phyloP scores from a whole-genome alignment of 2,113 vertebrate species.

The Centropus unirufus region DNA sequence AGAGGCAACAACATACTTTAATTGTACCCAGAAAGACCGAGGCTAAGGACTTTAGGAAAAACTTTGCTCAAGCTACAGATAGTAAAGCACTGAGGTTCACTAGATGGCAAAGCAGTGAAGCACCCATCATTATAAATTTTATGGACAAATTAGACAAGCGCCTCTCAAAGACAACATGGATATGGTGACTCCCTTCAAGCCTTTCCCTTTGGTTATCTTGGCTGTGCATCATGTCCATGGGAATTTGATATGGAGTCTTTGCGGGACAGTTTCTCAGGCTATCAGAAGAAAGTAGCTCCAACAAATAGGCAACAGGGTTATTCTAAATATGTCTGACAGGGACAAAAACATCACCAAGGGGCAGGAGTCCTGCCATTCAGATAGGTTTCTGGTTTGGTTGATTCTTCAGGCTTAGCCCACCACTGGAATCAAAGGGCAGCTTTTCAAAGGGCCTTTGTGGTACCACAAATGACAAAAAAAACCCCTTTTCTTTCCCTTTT shows the following conservation, averaged over 20 bases:
- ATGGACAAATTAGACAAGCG: fast-evolving
- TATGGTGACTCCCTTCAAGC: background rate
- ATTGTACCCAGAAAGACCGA: background rate
- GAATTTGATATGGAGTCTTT: background rate
- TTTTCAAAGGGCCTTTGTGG: background rate
- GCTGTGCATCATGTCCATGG: background rate
- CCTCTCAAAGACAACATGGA: background rate
- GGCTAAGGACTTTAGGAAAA: background rate
- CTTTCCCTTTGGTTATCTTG: background rate
- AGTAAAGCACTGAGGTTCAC: background rate
- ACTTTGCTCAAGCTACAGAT: background rate
- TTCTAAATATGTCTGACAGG: background rate
- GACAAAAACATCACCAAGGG: background rate
- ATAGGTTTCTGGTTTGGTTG: background rate
- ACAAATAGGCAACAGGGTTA: background rate
- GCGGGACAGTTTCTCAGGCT: background rate
- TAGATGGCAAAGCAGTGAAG: background rate
- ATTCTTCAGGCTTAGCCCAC: background rate
- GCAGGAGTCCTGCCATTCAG: background rate
- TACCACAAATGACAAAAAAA: background rate
- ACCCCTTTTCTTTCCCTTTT: background rate
- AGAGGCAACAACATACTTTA: background rate
- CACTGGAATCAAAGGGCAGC: background rate
- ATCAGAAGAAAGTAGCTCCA: background rate
- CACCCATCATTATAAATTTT: background rate